Percentiles rank a stretch among this genome's conserved stretches.
phyloP scores from a whole-genome alignment of 2,888 invertebrate genomes.

The Pterostichus niger region DNA sequence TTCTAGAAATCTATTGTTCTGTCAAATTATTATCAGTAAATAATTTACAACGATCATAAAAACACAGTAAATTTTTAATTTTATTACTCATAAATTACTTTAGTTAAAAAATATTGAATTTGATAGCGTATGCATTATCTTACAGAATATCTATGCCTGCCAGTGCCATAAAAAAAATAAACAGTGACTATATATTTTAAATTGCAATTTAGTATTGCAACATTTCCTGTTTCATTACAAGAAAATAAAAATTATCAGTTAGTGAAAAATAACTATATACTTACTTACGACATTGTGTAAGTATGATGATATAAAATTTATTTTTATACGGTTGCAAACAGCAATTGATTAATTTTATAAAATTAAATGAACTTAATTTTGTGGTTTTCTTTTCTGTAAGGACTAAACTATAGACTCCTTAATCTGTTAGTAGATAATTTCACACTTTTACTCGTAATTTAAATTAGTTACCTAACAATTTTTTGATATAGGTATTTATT shows the following conservation, averaged over 20 bases:
- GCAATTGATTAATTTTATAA: no score
- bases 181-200: not conserved
- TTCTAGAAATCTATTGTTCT: not conserved
- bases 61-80: slow-evolving; percentile 1
- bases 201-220: slow-evolving; percentile 7
- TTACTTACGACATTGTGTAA: not conserved
- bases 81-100: slow-evolving; percentile 12
- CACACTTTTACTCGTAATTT: no score
- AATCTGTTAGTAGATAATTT: no score
- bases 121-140: slow-evolving; percentile 2
- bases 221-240: not conserved
- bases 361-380: no score
- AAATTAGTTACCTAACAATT: no score
- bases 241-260: not conserved
- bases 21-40: slow-evolving; percentile 7
- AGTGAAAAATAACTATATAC: not conserved
- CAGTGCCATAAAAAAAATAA: not conserved
- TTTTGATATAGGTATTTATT: no score
- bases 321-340: no score
- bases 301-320: not conserved
- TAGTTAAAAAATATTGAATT: slow-evolving; percentile 22
- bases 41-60: slow-evolving; percentile 21
- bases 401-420: no score
- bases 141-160: not conserved
- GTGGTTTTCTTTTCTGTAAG: no score